phyloP scores from a whole-genome alignment of 2,797 vertebrate species.

The Danio choprae region DNA sequence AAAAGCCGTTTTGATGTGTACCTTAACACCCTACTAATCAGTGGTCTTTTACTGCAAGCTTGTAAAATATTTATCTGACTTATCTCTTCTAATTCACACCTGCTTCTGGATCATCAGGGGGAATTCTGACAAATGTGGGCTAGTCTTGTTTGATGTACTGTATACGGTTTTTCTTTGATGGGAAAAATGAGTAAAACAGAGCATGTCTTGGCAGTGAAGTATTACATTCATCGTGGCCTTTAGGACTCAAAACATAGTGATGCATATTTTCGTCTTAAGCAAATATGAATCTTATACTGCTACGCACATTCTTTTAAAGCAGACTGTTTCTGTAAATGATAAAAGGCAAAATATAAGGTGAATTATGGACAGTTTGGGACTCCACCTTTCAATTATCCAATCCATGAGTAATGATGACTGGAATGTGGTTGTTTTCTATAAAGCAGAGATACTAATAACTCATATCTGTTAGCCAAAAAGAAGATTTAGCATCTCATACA shows the following conservation, averaged over 20 bases:
- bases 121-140: background rate
- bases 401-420: constrained; percentile 10
- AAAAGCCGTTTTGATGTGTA: too few species aligned
- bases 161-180: background rate
- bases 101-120: constrained; percentile 11
- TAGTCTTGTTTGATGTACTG: background rate
- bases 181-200: background rate
- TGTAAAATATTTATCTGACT: background rate
- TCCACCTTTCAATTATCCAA: background rate
- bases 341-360: constrained; percentile 1
- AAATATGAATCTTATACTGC: background rate
- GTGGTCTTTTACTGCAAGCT: background rate
- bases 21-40: background rate
- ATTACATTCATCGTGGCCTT: background rate
- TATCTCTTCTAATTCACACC: background rate
- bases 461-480: constrained; percentile 1
- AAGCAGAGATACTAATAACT: background rate
- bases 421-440: constrained; percentile 13
- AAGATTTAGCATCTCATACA: background rate
- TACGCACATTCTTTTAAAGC: background rate
- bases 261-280: constrained; percentile 9
- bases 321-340: background rate
- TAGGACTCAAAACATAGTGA: background rate
- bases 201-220: background rate
- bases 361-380: constrained; percentile 7